These are phyloP conservation scores for Cinclus mexicanus DNA, from an alignment of 2,113 vertebrate genomes.

Conservation along the genomic window DNA sequence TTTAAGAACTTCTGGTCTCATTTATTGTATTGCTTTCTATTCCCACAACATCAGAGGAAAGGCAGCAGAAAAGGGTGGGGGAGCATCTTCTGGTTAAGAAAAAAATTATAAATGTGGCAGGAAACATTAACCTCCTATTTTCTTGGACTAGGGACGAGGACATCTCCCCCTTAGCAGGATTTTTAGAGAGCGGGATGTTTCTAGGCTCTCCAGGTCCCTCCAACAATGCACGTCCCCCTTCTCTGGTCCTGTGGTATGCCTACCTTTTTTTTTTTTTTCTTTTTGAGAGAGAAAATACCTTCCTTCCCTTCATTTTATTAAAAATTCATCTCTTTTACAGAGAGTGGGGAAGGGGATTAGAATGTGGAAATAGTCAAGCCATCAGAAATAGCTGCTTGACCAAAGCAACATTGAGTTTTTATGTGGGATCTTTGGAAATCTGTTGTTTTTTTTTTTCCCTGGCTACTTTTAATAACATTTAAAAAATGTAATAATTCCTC, in stretches of 20 bases:
- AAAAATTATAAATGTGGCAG: background rate
- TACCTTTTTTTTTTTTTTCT: background rate
- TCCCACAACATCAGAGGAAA: constrained; percentile 75
- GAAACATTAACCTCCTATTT: constrained; percentile 57
- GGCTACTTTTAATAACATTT: background rate
- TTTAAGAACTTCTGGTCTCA: constrained; percentile 67
- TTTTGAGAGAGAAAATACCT: background rate
- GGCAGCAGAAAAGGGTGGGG: background rate
- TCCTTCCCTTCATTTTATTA: constrained; percentile 16
- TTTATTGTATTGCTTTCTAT: constrained; percentile 69
- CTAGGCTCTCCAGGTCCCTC: background rate
- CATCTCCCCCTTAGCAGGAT: background rate
- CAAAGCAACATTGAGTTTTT: background rate
- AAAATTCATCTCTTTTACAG: background rate
- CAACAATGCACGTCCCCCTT: background rate
- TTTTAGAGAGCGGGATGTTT: background rate
- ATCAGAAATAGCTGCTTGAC: background rate
- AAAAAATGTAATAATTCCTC: background rate
- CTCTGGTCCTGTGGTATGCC: background rate
- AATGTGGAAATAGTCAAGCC: background rate
- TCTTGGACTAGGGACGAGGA: background rate
- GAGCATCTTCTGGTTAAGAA: constrained; percentile 12
- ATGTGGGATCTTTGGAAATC: background rate
- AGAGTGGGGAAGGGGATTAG: background rate
- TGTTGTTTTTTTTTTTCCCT: background rate